phyloP scores from a whole-genome alignment of 2,113 vertebrate species.

The Anguilla rostrata region DNA sequence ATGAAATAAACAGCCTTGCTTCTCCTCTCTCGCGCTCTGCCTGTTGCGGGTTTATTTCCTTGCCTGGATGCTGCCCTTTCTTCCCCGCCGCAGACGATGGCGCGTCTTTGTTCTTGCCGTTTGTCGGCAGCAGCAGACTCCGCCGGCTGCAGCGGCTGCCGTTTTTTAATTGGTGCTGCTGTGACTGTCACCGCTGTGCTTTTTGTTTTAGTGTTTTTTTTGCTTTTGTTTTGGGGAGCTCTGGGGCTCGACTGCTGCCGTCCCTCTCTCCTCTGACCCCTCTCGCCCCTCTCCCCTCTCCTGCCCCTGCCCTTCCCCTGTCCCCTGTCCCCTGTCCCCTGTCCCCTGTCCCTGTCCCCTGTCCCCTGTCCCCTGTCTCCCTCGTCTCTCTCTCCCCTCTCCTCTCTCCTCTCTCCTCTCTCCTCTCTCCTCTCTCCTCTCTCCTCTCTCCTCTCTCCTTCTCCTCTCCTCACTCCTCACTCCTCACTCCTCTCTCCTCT shows the following conservation, averaged over 20 bases:
- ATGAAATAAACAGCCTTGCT: constrained; percentile 1
- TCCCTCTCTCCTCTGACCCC: neutral
- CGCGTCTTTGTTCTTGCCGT: constrained; percentile 21
- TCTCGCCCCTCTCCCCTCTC: too few species aligned
- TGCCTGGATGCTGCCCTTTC: constrained; percentile 35
- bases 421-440: too few species aligned
- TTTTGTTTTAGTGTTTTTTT: neutral
- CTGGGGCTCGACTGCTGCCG: neutral
- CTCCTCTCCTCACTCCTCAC: too few species aligned
- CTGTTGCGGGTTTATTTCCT: constrained; percentile 15
- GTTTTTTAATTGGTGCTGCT: constrained; percentile 61
- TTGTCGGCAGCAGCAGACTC: constrained; percentile 13
- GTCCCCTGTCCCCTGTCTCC: too few species aligned
- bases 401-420: too few species aligned
- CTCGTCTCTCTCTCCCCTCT: neutral
- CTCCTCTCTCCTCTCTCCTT: too few species aligned
- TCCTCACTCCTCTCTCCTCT: too few species aligned
- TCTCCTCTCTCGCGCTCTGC: neutral
- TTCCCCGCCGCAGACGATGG: constrained; percentile 17
- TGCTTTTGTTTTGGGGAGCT: neutral
- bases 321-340: too few species aligned
- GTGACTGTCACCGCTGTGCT: constrained; percentile 21
- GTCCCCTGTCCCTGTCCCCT: too few species aligned
- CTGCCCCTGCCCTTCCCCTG: too few species aligned
- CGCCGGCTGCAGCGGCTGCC: constrained; percentile 54